Percentiles rank a stretch among this genome's conserved stretches.
Evolutionary conservation across 2,888 invertebrate genomes (phyloP).

Genomic region (Andrena marginata): DNA sequence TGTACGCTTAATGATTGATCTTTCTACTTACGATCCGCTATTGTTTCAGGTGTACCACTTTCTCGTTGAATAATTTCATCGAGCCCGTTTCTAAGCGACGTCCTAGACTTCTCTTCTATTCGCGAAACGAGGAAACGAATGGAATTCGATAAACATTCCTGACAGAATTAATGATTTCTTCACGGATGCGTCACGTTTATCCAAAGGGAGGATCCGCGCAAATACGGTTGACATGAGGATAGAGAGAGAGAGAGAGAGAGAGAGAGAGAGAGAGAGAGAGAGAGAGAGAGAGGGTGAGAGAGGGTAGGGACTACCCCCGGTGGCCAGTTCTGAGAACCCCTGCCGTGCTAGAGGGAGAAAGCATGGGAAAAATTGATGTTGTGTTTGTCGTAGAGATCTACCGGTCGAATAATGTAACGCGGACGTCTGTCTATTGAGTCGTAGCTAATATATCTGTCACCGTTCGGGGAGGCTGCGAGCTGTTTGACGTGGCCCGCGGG

Average conservation of each 20-base stretch:
- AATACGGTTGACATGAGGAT: constrained; percentile 55
- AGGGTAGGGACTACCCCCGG: constrained; percentile 17
- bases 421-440: constrained; percentile 82
- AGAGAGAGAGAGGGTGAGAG: constrained; percentile 1
- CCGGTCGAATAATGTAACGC: constrained; percentile 83
- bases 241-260: constrained; percentile 2
- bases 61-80: too few relatives aligned
- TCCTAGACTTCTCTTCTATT: neutral
- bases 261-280: constrained; percentile 3
- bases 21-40: too few relatives aligned
- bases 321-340: constrained; percentile 75
- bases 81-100: too few relatives aligned
- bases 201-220: constrained; percentile 65
- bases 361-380: constrained; percentile 84
- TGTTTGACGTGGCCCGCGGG: constrained; percentile 78
- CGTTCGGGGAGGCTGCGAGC: constrained; percentile 63
- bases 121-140: constrained; percentile 11
- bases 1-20: too few relatives aligned
- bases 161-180: constrained; percentile 66
- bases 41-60: too few relatives aligned
- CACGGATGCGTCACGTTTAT: constrained; percentile 64
- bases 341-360: constrained; percentile 63
- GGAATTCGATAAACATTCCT: constrained; percentile 51
- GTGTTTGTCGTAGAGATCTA: constrained; percentile 84
- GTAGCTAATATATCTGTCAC: constrained; percentile 84